Percentiles rank a stretch among this genome's conserved stretches.
These are phyloP conservation scores for Heliothis peltigera DNA, from an alignment of 2,888 invertebrate species.

Conservation along the genomic window DNA sequence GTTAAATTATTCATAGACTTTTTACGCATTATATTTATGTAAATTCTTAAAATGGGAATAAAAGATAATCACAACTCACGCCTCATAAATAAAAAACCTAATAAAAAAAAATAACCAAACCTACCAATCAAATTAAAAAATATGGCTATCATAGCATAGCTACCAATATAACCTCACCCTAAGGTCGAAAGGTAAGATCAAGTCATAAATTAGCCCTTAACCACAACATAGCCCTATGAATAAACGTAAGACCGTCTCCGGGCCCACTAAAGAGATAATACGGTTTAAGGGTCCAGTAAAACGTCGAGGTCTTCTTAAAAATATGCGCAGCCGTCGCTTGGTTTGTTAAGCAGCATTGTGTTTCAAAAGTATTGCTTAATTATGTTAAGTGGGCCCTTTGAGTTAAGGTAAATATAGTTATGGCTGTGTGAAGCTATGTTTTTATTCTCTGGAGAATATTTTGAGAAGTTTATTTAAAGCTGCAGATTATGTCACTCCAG, in stretches of 20 bases:
- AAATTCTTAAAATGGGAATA: no score
- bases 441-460: not conserved
- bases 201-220: slow-evolving; percentile 64
- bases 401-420: slow-evolving; percentile 16
- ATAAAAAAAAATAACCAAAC: no score
- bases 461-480: no score
- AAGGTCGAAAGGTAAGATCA: slow-evolving; percentile 52
- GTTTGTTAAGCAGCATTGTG: slow-evolving; percentile 51
- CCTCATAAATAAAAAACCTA: no score
- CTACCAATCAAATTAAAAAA: not conserved
- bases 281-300: slow-evolving; percentile 46
- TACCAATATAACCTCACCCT: slow-evolving; percentile 10
- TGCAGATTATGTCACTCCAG: no score
- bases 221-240: slow-evolving; percentile 45
- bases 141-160: slow-evolving; percentile 1
- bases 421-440: slow-evolving; percentile 7
- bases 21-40: no score
- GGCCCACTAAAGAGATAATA: slow-evolving; percentile 42
- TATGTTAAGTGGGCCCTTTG: slow-evolving; percentile 49
- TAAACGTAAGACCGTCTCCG: slow-evolving; percentile 38
- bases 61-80: no score
- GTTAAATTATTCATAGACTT: no score
- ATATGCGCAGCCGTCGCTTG: slow-evolving; percentile 49
- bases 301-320: slow-evolving; percentile 29
- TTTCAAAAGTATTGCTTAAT: slow-evolving; percentile 51